Percentiles rank a stretch among this genome's conserved stretches.
These are phyloP conservation scores for Zele albiditarsus DNA, from an alignment of 2,888 invertebrate species.

Conservation along the genomic window DNA sequence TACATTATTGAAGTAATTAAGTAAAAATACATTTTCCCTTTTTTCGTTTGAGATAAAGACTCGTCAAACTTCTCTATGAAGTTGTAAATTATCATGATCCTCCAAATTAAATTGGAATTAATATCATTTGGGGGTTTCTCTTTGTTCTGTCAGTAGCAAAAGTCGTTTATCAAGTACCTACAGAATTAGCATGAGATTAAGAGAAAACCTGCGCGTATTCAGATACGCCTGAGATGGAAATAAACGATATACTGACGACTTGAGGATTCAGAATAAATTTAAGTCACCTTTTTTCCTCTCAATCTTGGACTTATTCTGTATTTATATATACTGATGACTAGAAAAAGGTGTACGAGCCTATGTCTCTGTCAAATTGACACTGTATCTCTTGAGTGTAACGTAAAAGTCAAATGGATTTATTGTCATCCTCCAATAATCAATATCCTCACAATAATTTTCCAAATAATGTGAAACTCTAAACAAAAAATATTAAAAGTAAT, in stretches of 20 bases:
- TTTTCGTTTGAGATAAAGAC: no score
- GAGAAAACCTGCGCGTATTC: slow-evolving; percentile 44
- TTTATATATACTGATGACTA: slow-evolving; percentile 4
- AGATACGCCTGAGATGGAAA: slow-evolving; percentile 49
- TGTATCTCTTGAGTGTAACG: neutral
- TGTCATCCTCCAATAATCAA: no score
- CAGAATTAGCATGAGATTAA: slow-evolving; percentile 53
- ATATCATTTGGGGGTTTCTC: neutral
- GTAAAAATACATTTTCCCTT: no score
- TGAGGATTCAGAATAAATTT: slow-evolving; percentile 59
- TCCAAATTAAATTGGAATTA: neutral
- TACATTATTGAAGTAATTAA: no score
- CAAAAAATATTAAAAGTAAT: neutral
- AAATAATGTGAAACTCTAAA: no score
- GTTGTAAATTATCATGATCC: no score
- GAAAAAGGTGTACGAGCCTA: neutral
- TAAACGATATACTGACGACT: slow-evolving; percentile 55
- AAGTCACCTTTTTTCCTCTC: slow-evolving; percentile 54
- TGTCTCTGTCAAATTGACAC: neutral
- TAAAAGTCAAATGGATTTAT: no score
- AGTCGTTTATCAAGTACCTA: slow-evolving; percentile 58
- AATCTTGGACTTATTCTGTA: slow-evolving; percentile 49
- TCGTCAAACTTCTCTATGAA: no score
- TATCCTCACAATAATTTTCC: no score
- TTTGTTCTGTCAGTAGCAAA: slow-evolving; percentile 54